Conservation (phyloP, 2,888 invertebrate species). For the Gortyna flavago region DNA sequence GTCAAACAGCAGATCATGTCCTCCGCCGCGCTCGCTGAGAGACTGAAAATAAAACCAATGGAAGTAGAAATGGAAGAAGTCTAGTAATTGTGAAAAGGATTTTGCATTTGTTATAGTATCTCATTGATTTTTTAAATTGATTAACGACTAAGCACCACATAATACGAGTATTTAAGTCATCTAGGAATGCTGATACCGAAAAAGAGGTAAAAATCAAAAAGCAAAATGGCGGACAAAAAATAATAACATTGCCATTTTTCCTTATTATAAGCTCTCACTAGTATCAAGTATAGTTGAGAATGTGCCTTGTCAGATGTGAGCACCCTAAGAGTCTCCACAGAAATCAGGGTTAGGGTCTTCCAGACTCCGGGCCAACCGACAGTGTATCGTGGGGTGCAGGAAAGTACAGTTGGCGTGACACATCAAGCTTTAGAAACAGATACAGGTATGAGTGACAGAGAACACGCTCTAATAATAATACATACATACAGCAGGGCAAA, state of each 20-base stretch:
- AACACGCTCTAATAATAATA: not conserved
- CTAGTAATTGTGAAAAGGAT: not conserved
- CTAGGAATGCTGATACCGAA: not conserved
- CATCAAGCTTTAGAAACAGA: not conserved
- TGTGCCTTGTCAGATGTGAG: not conserved
- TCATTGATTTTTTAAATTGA: not conserved
- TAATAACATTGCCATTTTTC: not conserved
- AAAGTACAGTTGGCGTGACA: not conserved
- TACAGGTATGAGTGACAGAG: not conserved
- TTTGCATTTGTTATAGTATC: not conserved
- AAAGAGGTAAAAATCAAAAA: not conserved
- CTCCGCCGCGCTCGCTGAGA: slow-evolving; percentile 90
- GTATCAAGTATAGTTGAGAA: not conserved
- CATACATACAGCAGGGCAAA: not conserved
- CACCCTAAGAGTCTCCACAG: not conserved
- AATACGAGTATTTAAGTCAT: not conserved
- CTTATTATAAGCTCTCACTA: not conserved
- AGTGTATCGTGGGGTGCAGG: not conserved
- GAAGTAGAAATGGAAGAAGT: slow-evolving; percentile 55
- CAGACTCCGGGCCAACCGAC: not conserved
- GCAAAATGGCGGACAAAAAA: not conserved
- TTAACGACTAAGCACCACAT: not conserved
- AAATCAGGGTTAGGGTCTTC: not conserved
- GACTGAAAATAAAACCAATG: slow-evolving; percentile 89
- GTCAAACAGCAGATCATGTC: slow-evolving; percentile 93